Conservation (phyloP, 2,888 invertebrate species). For the Cetonia aurata region DNA sequence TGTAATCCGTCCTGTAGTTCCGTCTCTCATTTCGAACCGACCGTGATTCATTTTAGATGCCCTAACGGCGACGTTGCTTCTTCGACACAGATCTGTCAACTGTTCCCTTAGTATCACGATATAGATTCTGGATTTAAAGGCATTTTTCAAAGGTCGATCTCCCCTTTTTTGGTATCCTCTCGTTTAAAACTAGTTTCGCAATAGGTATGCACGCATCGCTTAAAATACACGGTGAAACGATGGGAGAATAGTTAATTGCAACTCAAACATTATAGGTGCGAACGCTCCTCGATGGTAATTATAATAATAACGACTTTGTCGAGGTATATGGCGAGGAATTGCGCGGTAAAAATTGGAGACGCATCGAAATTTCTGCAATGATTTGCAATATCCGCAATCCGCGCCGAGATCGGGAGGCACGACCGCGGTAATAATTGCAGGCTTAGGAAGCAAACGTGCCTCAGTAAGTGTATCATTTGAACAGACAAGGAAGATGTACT, state of each 20-base stretch:
- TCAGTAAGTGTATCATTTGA: slow-evolving; percentile 52
- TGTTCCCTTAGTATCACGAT: not conserved
- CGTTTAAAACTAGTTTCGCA: not conserved
- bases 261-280: slow-evolving; percentile 30
- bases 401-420: slow-evolving; percentile 55
- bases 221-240: not conserved
- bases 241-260: slow-evolving; percentile 26
- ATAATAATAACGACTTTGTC: slow-evolving; percentile 26
- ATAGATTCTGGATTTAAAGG: not conserved
- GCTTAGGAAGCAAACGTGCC: slow-evolving; percentile 50
- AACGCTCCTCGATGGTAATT: slow-evolving; percentile 14
- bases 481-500: slow-evolving; percentile 46
- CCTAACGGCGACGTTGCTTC: slow-evolving; percentile 21
- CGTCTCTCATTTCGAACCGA: slow-evolving; percentile 34
- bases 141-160: too few species aligned
- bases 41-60: slow-evolving; percentile 31
- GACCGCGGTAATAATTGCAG: slow-evolving; percentile 54
- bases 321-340: not conserved
- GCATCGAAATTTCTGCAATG: slow-evolving; percentile 41
- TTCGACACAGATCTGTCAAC: slow-evolving; percentile 39
- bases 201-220: not conserved
- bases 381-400: slow-evolving; percentile 45
- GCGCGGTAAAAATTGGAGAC: slow-evolving; percentile 26
- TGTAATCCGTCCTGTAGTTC: slow-evolving; percentile 35
- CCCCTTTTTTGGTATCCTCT: too few species aligned